Conservation (phyloP, 2,797 vertebrate species). For the Falco rusticolus region DNA sequence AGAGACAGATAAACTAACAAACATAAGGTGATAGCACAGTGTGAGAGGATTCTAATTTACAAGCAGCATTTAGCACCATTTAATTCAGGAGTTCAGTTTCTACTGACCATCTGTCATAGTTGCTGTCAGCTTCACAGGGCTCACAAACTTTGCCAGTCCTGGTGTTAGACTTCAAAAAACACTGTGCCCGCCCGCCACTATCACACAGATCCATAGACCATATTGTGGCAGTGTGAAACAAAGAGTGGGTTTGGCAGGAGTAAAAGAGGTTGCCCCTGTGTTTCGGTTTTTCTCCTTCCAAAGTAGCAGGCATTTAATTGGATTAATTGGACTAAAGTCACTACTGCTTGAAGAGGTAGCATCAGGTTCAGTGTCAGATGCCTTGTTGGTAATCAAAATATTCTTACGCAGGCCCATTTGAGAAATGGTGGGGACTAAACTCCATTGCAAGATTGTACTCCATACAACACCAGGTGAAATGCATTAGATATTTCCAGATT, state of each 20-base stretch:
- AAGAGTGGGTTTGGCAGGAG: neutral
- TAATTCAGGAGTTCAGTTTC: constrained; percentile 2
- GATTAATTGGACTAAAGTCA: neutral
- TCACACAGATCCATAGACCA: neutral
- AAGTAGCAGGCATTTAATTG: neutral
- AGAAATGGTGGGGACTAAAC: neutral
- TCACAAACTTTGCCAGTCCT: neutral
- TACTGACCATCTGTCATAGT: constrained; percentile 53
- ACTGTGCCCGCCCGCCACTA: neutral
- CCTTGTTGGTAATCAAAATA: neutral
- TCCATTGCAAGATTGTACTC: neutral
- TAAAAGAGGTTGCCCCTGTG: neutral
- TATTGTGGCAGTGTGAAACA: neutral
- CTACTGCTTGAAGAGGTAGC: neutral
- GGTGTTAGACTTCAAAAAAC: constrained; percentile 35
- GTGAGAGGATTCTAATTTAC: neutral
- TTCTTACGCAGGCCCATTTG: neutral
- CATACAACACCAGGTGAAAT: neutral
- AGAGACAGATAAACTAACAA: neutral
- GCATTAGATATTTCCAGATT: neutral
- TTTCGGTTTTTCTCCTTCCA: neutral
- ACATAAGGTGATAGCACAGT: neutral
- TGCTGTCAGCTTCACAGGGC: constrained; percentile 17
- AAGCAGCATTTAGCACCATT: constrained; percentile 40
- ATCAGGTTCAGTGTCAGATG: neutral